These are phyloP conservation scores for Chinchilla lanigera DNA, from an alignment of 2,113 vertebrate species.

Conservation along the genomic window DNA sequence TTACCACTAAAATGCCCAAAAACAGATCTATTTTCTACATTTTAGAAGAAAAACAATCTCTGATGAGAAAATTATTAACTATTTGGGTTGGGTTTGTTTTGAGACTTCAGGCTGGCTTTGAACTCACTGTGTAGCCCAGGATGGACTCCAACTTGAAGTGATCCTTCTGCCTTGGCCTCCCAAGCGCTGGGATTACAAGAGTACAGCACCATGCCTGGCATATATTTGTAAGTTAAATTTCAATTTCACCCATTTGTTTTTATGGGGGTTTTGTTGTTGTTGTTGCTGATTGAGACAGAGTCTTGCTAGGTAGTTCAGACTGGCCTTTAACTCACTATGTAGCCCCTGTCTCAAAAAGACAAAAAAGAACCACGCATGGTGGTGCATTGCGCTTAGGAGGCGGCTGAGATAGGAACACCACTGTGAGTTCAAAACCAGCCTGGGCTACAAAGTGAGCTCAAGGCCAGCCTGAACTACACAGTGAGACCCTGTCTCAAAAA, in stretches of 20 bases:
- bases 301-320: background rate
- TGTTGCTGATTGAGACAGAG: no score
- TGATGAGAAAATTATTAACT: background rate
- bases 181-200: background rate
- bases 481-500: background rate
- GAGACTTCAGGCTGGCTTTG: background rate
- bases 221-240: conserved; percentile 29
- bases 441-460: background rate
- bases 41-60: conserved; percentile 11
- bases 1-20: fast-evolving
- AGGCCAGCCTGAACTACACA: background rate
- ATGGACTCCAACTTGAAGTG: background rate
- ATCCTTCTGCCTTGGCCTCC: background rate
- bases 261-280: no score
- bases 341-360: no score
- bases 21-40: background rate
- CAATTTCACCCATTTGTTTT: background rate
- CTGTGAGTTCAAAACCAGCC: background rate
- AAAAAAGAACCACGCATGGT: background rate
- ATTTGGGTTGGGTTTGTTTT: background rate
- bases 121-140: no score
- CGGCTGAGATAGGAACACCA: background rate
- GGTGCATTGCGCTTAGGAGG: background rate
- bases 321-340: background rate
- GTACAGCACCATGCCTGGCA: no score